Conservation (phyloP, 2,888 invertebrate genomes). For the Ypsolopha scabrella region DNA sequence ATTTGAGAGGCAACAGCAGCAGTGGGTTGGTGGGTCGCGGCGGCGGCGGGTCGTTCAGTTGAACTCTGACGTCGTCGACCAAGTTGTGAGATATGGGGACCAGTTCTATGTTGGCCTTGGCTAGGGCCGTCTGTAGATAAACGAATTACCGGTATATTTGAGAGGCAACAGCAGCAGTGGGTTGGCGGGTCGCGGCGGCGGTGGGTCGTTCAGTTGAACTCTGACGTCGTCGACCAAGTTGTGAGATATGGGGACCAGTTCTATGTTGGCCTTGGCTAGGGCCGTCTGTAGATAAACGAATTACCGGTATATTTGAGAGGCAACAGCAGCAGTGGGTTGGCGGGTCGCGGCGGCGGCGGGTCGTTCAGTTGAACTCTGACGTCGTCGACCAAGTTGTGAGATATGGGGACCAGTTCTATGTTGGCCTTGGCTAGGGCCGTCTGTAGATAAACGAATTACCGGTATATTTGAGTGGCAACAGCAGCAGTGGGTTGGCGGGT, state of each 20-base stretch:
- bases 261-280: constrained; percentile 73
- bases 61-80: constrained; percentile 79
- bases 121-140: constrained; percentile 67
- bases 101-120: constrained; percentile 73
- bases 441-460: constrained; percentile 39
- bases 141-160: constrained; percentile 20
- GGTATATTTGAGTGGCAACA: constrained; percentile 56
- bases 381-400: constrained; percentile 80
- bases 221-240: constrained; percentile 87
- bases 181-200: constrained; percentile 65
- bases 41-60: constrained; percentile 58
- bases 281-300: constrained; percentile 57
- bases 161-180: constrained; percentile 67
- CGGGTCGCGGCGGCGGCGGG: constrained; percentile 58
- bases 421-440: constrained; percentile 72
- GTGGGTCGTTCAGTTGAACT: constrained; percentile 47
- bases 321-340: constrained; percentile 68
- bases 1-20: constrained; percentile 57
- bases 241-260: constrained; percentile 71
- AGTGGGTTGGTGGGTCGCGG: constrained; percentile 61
- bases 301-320: constrained; percentile 32
- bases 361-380: constrained; percentile 71
- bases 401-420: constrained; percentile 74
- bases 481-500: constrained; percentile 63
- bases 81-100: constrained; percentile 77